Base-by-base conservation (phyloP, 2,113 vertebrate genomes). In the Megaceryle maxima region DNA sequence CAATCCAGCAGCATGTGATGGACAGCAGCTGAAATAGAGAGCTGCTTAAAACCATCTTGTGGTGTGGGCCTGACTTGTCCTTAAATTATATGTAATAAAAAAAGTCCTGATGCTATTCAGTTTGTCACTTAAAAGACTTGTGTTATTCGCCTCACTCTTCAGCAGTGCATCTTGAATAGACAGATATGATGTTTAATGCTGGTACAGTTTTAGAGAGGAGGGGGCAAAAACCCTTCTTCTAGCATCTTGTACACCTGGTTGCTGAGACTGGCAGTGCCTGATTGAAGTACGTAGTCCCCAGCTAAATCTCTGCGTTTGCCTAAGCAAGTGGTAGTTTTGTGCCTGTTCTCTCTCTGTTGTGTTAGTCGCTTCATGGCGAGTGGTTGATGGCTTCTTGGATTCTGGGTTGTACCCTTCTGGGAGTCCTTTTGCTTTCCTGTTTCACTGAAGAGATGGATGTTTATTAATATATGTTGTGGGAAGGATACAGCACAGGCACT, bases 381-480 rank as follows among this genome's bases (percentile, higher is more conserved):
- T 13, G 62, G 50, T 8, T 84, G 25, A 80, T 3, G 1, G 51
- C 19, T 68, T 62, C n/a, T n/a, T 28, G 46, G 62, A 51, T 31
- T 56, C 78, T 26, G 55, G 10, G 22, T 44, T 93, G 41, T 64
- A 19, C 11, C 6, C 11, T 83, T 29, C 20, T 46, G 53, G 29
- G 37, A 43, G 43, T 26, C 11, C 20, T 70, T 72, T 25, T 31
- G 33, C 17, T 79, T 59, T 51, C n/a, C 37, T 64, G 25, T 55
- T 74, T 26, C 4, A 4, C 41, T 35, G 18, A 35, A 67, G 46
- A 59, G 68, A 25, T 53, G 10, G 25, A 43, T 79, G 50, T 10
- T 26, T 29, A 7, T 0, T 2, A 6, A 18, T 24, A 0, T 3
- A 1, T 33, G 1, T 33, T n/a, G n/a, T 73, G 63, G 74, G 67